phyloP scores from a whole-genome alignment of 2,113 vertebrate genomes.

The Mohoua ochrocephala region DNA sequence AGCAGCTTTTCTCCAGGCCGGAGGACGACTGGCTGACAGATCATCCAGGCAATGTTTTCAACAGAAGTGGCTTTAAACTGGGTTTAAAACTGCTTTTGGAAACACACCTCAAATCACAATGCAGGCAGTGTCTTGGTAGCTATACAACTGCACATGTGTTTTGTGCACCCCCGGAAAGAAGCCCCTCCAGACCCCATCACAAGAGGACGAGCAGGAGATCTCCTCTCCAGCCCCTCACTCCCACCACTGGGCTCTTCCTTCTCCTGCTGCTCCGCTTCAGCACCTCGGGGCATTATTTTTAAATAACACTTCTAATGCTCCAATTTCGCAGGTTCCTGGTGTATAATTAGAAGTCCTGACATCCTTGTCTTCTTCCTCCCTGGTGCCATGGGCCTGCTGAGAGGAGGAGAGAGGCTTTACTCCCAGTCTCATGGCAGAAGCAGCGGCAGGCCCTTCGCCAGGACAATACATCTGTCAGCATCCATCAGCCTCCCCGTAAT shows the following conservation, averaged over 20 bases:
- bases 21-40: not conserved
- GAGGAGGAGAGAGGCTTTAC: not conserved
- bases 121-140: not conserved
- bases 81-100: not conserved
- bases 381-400: not conserved
- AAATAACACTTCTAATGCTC: not conserved
- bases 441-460: not conserved
- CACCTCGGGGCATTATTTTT: not conserved
- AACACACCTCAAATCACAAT: not conserved
- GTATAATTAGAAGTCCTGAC: slow-evolving; percentile 53
- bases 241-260: not conserved
- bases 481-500: not conserved
- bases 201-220: not conserved
- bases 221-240: not conserved
- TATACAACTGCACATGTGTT: rapidly evolving
- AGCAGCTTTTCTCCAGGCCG: not conserved
- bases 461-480: slow-evolving; percentile 15
- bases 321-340: not conserved
- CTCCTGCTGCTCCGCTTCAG: not conserved
- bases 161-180: not conserved
- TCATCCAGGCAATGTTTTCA: not conserved
- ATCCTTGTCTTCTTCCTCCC: slow-evolving; percentile 24
- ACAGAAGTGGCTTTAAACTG: not conserved
- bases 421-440: not conserved
- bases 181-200: not conserved